Evolutionary conservation across 2,888 invertebrate genomes (phyloP).

Genomic region (Cryptocephalus primarius): DNA sequence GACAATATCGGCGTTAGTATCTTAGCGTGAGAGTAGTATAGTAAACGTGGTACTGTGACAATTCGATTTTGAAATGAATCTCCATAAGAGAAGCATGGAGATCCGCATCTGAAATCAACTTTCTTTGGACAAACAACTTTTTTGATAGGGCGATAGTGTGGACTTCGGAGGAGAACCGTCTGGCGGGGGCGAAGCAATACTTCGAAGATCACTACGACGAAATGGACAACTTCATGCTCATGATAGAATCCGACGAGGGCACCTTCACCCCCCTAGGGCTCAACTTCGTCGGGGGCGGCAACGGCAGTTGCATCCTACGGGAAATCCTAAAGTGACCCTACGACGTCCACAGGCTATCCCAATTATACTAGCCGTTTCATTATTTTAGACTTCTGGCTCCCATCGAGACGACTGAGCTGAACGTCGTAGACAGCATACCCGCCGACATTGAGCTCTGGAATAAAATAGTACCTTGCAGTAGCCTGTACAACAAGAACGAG

Average conservation of each 20-base stretch:
- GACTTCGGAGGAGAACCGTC: conserved; percentile 71
- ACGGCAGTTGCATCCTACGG: conserved; percentile 55
- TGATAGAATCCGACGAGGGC: conserved; percentile 77
- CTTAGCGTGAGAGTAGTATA: too few relatives aligned
- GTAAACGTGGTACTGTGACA: too few relatives aligned
- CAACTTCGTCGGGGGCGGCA: conserved; percentile 48
- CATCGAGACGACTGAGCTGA: conserved; percentile 55
- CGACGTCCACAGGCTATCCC: too few relatives aligned
- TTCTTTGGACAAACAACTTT: too few relatives aligned
- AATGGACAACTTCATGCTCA: conserved; percentile 54
- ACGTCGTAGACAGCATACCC: conserved; percentile 41
- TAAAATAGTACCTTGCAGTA: conserved; percentile 54
- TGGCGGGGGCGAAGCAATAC: conserved; percentile 56
- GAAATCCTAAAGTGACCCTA: conserved; percentile 52
- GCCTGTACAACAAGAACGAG: conserved; percentile 55
- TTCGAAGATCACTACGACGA: conserved; percentile 47
- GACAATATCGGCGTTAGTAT: too few relatives aligned
- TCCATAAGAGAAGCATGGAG: too few relatives aligned
- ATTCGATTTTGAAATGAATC: too few relatives aligned
- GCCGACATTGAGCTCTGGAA: conserved; percentile 60
- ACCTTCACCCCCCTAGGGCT: conserved; percentile 67
- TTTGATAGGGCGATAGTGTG: conserved; percentile 46
- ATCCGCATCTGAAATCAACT: too few relatives aligned
- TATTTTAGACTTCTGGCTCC: conserved; percentile 45
- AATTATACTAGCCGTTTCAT: too few relatives aligned